Conservation (phyloP, 2,797 vertebrate genomes). For the Margarornis squamiger region DNA sequence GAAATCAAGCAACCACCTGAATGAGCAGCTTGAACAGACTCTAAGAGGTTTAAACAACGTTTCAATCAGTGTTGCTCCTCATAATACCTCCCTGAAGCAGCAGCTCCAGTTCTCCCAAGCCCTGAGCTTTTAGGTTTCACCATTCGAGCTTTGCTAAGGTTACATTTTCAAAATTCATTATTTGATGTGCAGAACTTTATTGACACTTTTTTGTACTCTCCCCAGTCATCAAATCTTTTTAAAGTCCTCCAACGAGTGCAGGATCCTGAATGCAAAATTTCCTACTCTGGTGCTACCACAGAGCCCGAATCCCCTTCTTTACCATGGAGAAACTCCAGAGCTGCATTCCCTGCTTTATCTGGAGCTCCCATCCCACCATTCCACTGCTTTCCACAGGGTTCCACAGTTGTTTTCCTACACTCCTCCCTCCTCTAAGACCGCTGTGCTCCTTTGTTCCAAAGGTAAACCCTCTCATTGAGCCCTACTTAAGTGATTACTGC, state of each 20-base stretch:
- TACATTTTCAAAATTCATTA: neutral
- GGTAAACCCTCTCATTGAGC: neutral
- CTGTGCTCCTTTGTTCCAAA: neutral
- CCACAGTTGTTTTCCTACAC: neutral
- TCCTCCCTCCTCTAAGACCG: neutral
- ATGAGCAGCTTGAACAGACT: neutral
- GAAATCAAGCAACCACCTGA: neutral
- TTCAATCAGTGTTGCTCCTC: neutral
- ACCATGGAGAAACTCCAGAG: neutral
- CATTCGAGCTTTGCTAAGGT: neutral
- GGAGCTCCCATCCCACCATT: neutral
- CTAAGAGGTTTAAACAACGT: neutral
- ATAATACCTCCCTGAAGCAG: neutral
- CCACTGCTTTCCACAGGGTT: neutral
- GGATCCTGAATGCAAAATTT: neutral
- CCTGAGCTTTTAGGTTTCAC: neutral
- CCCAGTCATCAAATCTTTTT: neutral
- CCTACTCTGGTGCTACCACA: accelerated
- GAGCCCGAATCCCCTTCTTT: neutral
- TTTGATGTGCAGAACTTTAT: neutral
- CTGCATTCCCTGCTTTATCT: neutral
- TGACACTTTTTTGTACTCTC: neutral
- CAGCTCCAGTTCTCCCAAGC: neutral
- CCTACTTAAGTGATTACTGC: neutral
- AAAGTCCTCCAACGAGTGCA: accelerated